Evolutionary conservation across 2,797 vertebrate species (phyloP).

Genomic region (Gephyroberyx darwinii): DNA sequence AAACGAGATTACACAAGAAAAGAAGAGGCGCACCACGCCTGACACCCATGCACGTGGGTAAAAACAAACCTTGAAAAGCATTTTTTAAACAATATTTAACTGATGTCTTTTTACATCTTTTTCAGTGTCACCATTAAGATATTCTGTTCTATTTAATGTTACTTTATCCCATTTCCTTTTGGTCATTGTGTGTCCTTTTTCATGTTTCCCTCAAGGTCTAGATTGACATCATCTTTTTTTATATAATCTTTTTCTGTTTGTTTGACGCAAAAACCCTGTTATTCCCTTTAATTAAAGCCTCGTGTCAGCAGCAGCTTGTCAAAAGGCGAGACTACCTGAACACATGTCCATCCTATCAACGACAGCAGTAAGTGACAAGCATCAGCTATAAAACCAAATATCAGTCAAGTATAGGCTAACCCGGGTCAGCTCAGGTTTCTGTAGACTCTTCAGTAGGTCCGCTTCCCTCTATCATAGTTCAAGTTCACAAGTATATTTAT

Average conservation of each 20-base stretch:
- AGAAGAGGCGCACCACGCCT: constrained; percentile 1
- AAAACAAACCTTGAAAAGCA: background rate
- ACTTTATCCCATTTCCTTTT: background rate
- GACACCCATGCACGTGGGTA: background rate
- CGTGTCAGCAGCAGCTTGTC: background rate
- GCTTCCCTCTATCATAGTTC: constrained; percentile 2
- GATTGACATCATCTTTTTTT: background rate
- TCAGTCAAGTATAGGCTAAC: constrained; percentile 1
- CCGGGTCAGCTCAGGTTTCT: constrained; percentile 23
- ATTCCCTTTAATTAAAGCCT: background rate
- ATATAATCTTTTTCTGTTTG: background rate
- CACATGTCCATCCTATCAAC: constrained; percentile 1
- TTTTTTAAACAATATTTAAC: background rate
- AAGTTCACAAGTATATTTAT: constrained; percentile 14
- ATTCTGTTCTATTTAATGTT: background rate
- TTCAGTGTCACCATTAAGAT: background rate
- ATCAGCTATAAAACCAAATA: constrained; percentile 6
- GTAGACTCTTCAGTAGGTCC: background rate
- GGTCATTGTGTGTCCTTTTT: background rate
- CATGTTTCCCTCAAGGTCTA: background rate
- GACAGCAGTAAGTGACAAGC: constrained; percentile 13
- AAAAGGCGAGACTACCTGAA: background rate
- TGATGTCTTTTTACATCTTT: background rate
- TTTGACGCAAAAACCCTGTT: background rate
- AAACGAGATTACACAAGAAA: background rate